These are phyloP conservation scores for Lagorchestes hirsutus DNA, from an alignment of 2,797 vertebrate species.

Conservation along the genomic window DNA sequence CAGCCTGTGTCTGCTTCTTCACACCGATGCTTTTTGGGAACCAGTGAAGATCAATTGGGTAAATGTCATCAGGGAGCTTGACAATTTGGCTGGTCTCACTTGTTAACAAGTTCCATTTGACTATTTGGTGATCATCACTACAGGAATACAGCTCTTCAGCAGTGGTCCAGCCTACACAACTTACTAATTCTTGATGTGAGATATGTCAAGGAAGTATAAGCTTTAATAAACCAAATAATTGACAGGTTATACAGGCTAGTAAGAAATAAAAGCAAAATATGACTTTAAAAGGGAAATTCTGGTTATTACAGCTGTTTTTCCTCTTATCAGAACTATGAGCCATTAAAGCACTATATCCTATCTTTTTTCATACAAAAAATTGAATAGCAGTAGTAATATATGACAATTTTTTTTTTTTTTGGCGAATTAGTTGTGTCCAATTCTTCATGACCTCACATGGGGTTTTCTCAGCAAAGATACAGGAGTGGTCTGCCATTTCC, in stretches of 20 bases:
- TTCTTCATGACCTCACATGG: background rate
- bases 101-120: constrained; percentile 95
- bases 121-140: constrained; percentile 96
- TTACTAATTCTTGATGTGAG: constrained; percentile 91
- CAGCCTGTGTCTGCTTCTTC: constrained; percentile 93
- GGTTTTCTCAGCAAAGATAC: background rate
- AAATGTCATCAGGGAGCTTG: constrained; percentile 93
- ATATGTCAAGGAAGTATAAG: constrained; percentile 82
- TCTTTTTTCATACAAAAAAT: constrained; percentile 37
- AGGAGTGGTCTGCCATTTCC: background rate
- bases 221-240: constrained; percentile 46
- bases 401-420: background rate
- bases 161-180: constrained; percentile 95
- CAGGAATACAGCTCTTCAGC: constrained; percentile 97
- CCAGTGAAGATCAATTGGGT: constrained; percentile 96
- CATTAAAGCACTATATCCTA: background rate
- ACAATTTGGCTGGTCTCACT: constrained; percentile 91
- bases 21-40: constrained; percentile 92
- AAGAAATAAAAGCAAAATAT: constrained; percentile 26
- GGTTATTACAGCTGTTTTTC: constrained; percentile 25
- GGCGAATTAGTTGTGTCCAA: background rate
- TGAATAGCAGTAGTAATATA: background rate
- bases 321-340: background rate
- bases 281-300: background rate
- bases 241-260: constrained; percentile 8